Evolutionary conservation across 2,888 invertebrate genomes (phyloP).

Genomic region (Fragum fragum): DNA sequence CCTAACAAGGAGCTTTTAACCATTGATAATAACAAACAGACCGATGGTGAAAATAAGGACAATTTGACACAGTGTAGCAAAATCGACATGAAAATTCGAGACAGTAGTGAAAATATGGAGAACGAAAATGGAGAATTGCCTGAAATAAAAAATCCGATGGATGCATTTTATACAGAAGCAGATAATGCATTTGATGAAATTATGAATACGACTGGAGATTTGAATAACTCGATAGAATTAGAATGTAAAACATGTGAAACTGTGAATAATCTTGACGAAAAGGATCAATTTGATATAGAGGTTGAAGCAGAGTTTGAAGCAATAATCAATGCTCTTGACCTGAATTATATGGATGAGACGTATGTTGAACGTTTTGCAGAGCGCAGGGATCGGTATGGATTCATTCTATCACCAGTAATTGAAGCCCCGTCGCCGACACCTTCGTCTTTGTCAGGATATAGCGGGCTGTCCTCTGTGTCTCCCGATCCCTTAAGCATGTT

Average conservation of each 20-base stretch:
- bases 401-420: constrained; percentile 59
- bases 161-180: not conserved
- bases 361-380: constrained; percentile 60
- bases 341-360: constrained; percentile 33
- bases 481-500: constrained; percentile 62
- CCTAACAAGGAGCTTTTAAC: too few species aligned
- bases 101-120: too few species aligned
- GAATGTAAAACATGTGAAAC: not conserved
- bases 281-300: constrained; percentile 28
- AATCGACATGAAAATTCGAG: too few species aligned
- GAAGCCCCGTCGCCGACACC: constrained; percentile 63
- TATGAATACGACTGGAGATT: not conserved
- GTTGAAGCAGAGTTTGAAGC: constrained; percentile 64
- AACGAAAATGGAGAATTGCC: too few species aligned
- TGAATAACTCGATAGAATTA: not conserved
- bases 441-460: constrained; percentile 58
- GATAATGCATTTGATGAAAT: not conserved
- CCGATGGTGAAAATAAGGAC: too few species aligned
- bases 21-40: too few species aligned
- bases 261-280: not conserved
- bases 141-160: not conserved
- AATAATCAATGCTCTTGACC: constrained; percentile 50
- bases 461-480: constrained; percentile 57
- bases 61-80: too few species aligned
- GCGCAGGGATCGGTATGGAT: constrained; percentile 62